Conservation (phyloP, 2,797 vertebrate species). For the Coreius guichenoti region DNA sequence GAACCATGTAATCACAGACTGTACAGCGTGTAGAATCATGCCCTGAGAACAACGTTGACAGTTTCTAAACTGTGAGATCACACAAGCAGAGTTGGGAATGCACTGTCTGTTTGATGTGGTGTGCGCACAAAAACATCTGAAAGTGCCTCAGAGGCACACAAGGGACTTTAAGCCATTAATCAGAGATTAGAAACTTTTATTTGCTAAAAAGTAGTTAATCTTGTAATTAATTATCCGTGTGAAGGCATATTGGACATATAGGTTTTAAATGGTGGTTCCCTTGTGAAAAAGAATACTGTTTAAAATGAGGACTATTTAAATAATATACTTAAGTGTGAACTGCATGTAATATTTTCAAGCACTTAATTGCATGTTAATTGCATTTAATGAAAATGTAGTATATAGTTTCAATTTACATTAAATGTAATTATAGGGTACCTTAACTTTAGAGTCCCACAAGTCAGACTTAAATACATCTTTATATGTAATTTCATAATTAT, state of each 20-base stretch:
- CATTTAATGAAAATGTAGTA: too few relatives aligned
- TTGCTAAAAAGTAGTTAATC: not conserved
- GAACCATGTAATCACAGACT: slow-evolving; percentile 62
- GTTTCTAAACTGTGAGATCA: slow-evolving; percentile 53
- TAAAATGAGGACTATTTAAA: not conserved
- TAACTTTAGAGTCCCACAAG: not conserved
- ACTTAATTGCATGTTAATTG: too few relatives aligned
- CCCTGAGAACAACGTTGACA: slow-evolving; percentile 57
- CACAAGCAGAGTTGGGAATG: slow-evolving; percentile 44
- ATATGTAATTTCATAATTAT: too few relatives aligned
- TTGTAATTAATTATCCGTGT: not conserved
- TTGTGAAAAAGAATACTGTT: not conserved
- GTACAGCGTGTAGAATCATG: slow-evolving; percentile 63
- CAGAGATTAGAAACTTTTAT: not conserved
- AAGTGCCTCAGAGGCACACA: slow-evolving; percentile 4
- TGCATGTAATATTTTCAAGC: not conserved
- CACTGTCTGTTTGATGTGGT: slow-evolving; percentile 36
- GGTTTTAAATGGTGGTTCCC: not conserved
- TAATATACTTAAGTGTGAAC: not conserved
- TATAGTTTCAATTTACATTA: not conserved
- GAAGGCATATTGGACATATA: not conserved
- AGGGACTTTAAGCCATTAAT: slow-evolving; percentile 21
- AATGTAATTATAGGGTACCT: not conserved
- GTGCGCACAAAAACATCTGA: not conserved
- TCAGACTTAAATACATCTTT: not conserved